Evolutionary conservation across 2,888 invertebrate species (phyloP).

Genomic region (Cryptus armator): DNA sequence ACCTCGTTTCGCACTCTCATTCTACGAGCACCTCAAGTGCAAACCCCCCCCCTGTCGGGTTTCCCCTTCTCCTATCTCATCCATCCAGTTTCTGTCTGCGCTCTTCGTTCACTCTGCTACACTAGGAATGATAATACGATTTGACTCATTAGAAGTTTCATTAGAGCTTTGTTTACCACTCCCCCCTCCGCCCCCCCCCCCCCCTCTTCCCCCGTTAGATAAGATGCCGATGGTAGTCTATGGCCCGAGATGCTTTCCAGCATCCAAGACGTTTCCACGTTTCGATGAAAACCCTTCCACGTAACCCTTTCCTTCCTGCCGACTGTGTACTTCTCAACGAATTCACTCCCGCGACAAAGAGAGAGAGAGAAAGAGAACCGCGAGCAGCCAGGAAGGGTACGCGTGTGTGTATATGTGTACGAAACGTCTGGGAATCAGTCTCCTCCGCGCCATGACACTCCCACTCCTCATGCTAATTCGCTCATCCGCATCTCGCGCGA

Average conservation of each 20-base stretch:
- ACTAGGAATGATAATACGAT: conserved; percentile 81
- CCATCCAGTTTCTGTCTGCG: conserved; percentile 50
- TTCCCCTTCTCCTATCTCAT: conserved; percentile 36
- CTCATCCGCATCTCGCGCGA: background rate
- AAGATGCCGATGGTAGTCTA: conserved; percentile 47
- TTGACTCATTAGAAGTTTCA: conserved; percentile 83
- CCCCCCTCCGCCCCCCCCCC: background rate
- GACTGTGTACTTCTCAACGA: conserved; percentile 1
- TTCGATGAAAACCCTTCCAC: conserved; percentile 20
- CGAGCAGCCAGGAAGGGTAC: background rate
- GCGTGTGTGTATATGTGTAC: conserved; percentile 11
- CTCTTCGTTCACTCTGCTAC: conserved; percentile 68
- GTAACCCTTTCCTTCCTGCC: background rate
- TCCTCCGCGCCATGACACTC: conserved; percentile 9
- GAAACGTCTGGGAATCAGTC: conserved; percentile 43
- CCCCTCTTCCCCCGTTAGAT: background rate
- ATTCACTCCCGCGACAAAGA: background rate
- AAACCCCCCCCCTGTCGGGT: conserved; percentile 15
- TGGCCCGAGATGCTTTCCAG: conserved; percentile 40
- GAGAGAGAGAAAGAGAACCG: too few species aligned
- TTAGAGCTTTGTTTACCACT: conserved; percentile 80
- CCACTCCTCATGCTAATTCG: conserved; percentile 8
- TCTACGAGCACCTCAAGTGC: conserved; percentile 16
- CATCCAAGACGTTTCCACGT: conserved; percentile 2
- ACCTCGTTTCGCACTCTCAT: conserved; percentile 26